Conservation (phyloP, 2,888 invertebrate genomes). For the Troides oblongomaculatus region DNA sequence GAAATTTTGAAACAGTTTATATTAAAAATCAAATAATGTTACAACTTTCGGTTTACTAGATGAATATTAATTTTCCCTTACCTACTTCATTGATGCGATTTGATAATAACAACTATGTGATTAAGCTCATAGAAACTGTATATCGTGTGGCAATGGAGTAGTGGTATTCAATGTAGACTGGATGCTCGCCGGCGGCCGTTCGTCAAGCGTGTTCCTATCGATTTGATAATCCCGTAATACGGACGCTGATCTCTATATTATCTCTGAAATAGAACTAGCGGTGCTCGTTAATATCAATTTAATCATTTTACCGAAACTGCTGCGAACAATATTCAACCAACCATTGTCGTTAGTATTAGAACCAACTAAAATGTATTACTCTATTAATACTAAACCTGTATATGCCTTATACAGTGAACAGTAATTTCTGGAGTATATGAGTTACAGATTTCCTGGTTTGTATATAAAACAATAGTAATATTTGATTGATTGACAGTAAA, state of each 20-base stretch:
- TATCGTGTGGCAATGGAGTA: constrained; percentile 8
- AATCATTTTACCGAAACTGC: not conserved
- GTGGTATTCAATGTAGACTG: constrained; percentile 10
- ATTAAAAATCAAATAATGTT: no score
- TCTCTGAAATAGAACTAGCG: not conserved
- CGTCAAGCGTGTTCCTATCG: constrained; percentile 24
- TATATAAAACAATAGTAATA: no score
- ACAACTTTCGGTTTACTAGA: no score
- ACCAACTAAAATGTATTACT: not conserved
- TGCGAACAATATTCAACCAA: no score
- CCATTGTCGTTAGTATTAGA: not conserved
- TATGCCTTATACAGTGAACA: no score
- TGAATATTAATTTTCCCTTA: no score
- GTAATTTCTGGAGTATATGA: no score
- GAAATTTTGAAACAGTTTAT: no score
- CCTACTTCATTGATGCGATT: no score
- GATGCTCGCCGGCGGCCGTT: constrained; percentile 13
- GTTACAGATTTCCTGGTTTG: no score
- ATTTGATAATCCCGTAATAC: constrained; percentile 21
- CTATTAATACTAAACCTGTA: not conserved
- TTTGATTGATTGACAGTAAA: no score
- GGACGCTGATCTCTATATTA: constrained; percentile 13
- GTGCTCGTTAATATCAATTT: not conserved
- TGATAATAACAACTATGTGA: not conserved
- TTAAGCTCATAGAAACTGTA: constrained; percentile 4